Evolutionary conservation across 2,888 invertebrate genomes (phyloP).

Genomic region (Lasius fuliginosus): DNA sequence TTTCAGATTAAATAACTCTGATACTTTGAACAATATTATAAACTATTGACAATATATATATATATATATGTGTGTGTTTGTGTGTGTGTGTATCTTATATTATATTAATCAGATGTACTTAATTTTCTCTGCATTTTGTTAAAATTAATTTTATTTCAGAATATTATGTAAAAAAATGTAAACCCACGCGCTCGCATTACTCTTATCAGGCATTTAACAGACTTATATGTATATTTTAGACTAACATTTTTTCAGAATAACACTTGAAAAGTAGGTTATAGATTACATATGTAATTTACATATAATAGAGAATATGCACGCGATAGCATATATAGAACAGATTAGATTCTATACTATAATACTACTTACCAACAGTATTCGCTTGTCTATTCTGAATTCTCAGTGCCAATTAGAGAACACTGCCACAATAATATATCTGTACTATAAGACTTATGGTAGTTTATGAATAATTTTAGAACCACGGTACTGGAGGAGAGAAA

Average conservation of each 20-base stretch:
- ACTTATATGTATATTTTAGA: neutral
- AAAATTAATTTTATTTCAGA: neutral
- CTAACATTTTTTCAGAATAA: constrained; percentile 8
- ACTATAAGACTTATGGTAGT: constrained; percentile 57
- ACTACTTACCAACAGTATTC: constrained; percentile 81
- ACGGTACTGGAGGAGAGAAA: constrained; percentile 17
- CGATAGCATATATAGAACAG: neutral
- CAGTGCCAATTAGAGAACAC: constrained; percentile 79
- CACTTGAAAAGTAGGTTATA: constrained; percentile 22
- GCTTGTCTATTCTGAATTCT: constrained; percentile 79
- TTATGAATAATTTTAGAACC: constrained; percentile 32
- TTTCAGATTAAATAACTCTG: neutral
- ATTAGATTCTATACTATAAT: constrained; percentile 22
- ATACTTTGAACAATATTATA: neutral
- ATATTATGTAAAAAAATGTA: neutral
- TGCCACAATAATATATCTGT: constrained; percentile 62
- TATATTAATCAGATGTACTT: neutral
- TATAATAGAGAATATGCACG: constrained; percentile 18
- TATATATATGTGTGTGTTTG: too few relatives aligned
- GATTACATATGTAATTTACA: constrained; percentile 49
- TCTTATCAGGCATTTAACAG: constrained; percentile 11
- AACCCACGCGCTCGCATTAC: neutral
- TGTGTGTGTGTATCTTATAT: neutral
- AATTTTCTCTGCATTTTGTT: neutral
- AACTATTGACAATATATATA: neutral